These are phyloP conservation scores for Alca torda DNA, from an alignment of 2,797 vertebrate species.

Conservation along the genomic window DNA sequence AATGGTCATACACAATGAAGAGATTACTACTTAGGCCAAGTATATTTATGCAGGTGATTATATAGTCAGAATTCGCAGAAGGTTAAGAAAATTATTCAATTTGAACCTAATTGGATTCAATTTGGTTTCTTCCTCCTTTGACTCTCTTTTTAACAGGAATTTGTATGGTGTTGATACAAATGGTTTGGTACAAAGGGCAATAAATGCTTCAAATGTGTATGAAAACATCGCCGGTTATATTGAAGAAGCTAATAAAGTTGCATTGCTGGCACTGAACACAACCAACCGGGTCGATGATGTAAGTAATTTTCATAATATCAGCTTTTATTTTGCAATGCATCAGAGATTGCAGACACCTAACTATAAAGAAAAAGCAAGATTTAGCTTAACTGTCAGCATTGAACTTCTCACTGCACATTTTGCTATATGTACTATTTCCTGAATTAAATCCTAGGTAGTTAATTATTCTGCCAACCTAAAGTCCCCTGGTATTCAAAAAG, in stretches of 20 bases:
- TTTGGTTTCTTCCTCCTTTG: not conserved
- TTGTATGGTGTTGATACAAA: constrained; percentile 88
- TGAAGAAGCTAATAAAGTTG: constrained; percentile 84
- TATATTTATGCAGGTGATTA: not conserved
- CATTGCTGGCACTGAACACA: constrained; percentile 80
- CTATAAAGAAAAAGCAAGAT: not conserved
- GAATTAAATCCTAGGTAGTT: not conserved
- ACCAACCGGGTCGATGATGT: constrained; percentile 87
- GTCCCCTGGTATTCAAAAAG: not conserved
- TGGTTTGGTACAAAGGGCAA: constrained; percentile 91
- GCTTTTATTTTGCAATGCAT: not conserved
- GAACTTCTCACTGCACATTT: not conserved
- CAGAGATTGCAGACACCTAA: not conserved
- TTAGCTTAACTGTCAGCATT: not conserved
- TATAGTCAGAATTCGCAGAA: not conserved
- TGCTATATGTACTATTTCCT: not conserved
- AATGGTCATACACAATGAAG: not conserved
- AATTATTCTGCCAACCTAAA: not conserved
- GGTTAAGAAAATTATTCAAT: not conserved
- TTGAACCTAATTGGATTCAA: not conserved
- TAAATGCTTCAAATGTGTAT: constrained; percentile 94
- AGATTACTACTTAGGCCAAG: not conserved
- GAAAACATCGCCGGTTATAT: constrained; percentile 90
- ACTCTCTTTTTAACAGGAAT: constrained; percentile 77
- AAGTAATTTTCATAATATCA: constrained; percentile 54